Evolutionary conservation across 2,113 vertebrate genomes (phyloP).

Genomic region (Brachypodius melanocephalos): DNA sequence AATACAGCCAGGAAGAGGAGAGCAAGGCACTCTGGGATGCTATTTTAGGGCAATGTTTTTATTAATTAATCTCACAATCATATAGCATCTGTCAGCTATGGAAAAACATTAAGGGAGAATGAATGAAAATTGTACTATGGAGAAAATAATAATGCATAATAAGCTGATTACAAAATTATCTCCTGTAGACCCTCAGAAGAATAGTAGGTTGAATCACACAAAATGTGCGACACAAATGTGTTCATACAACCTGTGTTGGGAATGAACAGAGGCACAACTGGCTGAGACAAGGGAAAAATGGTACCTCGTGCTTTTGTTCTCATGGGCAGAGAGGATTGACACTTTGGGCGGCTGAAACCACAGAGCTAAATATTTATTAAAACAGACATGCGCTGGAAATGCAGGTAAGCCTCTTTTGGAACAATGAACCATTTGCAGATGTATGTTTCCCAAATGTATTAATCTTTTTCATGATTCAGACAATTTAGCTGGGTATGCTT

Average conservation of each 20-base stretch:
- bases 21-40: neutral
- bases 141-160: neutral
- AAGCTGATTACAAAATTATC: neutral
- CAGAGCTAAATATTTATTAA: neutral
- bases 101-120: neutral
- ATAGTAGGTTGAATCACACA: neutral
- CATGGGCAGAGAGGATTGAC: neutral
- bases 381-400: neutral
- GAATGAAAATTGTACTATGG: neutral
- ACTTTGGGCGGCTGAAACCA: neutral
- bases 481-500: neutral
- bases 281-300: neutral
- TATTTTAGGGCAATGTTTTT: neutral
- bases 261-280: neutral
- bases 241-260: neutral
- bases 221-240: too few relatives aligned
- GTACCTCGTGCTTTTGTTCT: neutral
- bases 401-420: neutral
- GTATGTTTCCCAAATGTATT: neutral
- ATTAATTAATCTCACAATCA: conserved; percentile 26
- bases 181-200: neutral
- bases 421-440: neutral
- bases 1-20: neutral
- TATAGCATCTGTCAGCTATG: neutral
- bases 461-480: neutral